phyloP scores from a whole-genome alignment of 2,797 vertebrate species.

The Lithobates sylvaticus region DNA sequence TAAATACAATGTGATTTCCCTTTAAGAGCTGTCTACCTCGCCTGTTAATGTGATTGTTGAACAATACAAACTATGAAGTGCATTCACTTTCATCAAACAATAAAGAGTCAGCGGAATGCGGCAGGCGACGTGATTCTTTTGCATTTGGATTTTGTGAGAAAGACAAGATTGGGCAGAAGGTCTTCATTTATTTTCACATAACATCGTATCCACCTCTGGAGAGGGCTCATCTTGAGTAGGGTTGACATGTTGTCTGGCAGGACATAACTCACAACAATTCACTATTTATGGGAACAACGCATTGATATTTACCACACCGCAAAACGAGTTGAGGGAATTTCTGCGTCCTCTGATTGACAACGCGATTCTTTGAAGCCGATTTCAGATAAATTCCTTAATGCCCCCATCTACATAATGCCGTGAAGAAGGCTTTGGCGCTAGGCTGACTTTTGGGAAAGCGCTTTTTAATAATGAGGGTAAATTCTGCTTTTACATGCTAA shows the following conservation, averaged over 20 bases:
- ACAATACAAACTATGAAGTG: neutral
- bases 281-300: constrained; percentile 57
- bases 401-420: constrained; percentile 61
- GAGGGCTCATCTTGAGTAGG: constrained; percentile 59
- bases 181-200: constrained; percentile 58
- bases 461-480: constrained; percentile 62
- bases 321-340: constrained; percentile 60
- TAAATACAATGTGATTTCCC: neutral
- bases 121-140: constrained; percentile 27
- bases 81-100: constrained; percentile 3
- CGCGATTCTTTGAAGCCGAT: constrained; percentile 62
- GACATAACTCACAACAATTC: constrained; percentile 61
- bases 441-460: constrained; percentile 59
- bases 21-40: neutral
- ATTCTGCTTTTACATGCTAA: constrained; percentile 59
- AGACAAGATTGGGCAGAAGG: constrained; percentile 54
- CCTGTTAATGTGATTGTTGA: neutral
- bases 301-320: constrained; percentile 61
- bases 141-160: constrained; percentile 41
- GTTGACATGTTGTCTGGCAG: constrained; percentile 56
- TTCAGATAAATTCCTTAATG: constrained; percentile 63
- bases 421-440: constrained; percentile 60
- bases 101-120: neutral
- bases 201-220: constrained; percentile 50
- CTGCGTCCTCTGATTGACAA: constrained; percentile 52